These are phyloP conservation scores for Odobenus rosmarus DNA, from an alignment of 2,113 vertebrate genomes.

Conservation along the genomic window DNA sequence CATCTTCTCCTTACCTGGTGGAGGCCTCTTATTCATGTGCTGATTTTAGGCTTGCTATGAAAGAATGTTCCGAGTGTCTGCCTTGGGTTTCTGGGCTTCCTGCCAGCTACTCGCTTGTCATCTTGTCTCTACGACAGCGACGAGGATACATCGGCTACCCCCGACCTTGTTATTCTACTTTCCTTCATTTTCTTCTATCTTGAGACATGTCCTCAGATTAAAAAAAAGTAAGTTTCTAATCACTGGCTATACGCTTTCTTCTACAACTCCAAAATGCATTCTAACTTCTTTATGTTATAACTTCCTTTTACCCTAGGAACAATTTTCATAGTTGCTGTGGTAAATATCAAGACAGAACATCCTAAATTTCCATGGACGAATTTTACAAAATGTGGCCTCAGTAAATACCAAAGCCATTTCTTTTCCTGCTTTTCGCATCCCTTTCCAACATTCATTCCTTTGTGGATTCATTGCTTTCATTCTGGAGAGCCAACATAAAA, in stretches of 20 bases:
- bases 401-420: neutral
- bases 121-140: neutral
- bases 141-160: constrained; percentile 8
- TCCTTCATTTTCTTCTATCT: constrained; percentile 24
- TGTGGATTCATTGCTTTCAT: neutral
- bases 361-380: neutral
- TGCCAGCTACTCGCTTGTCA: constrained; percentile 33
- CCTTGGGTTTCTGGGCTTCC: constrained; percentile 58
- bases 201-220: neutral
- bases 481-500: neutral
- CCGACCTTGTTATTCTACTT: constrained; percentile 65
- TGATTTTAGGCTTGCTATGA: constrained; percentile 33
- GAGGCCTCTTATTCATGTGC: constrained; percentile 50
- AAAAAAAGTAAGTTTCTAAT: neutral
- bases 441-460: neutral
- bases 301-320: neutral
- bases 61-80: constrained; percentile 44
- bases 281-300: neutral
- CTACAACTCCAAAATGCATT: neutral
- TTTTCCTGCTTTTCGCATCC: neutral
- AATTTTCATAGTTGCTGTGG: neutral
- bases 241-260: neutral
- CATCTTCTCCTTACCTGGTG: neutral
- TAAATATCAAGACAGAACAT: neutral
- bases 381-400: neutral